Base-by-base conservation (phyloP, 2,113 vertebrate species). In the Paramisgurnus dabryanus region DNA sequence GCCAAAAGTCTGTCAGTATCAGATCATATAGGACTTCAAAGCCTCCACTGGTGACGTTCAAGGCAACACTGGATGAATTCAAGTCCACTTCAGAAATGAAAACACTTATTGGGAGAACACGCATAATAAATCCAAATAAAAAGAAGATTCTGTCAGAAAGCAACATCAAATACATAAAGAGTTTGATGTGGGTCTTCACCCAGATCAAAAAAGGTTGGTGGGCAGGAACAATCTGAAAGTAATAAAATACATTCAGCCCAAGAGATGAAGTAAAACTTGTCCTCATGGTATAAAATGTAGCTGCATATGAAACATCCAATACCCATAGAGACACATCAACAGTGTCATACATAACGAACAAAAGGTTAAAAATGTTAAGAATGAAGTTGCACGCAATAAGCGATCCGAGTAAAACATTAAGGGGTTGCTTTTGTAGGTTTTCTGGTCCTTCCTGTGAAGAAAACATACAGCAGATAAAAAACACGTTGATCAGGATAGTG, bases 221-320 rank as follows among this genome's bases (percentile, higher is more conserved):
- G 11, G 6, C 39, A 22, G 85, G 85, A 17, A 87, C 87, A 22
- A 89, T 87, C 22, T 87, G 79, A 49, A 67, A 63, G 72, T 70
- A 87, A 65, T 82, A 88, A 67, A 78, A 87, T 18, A 90, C 80
- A 72, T 77, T 87, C 18, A 89, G 82, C 82, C 86, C 90, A 57
- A 77, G 80, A 0, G 67, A 83, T 5, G 64, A 47, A 0, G 58
- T 79, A 72, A 85, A 78, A 79, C 80, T 85, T 4, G 15, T 74
- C 11, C 70, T 40, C 27, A 83, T 18, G 18, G 6, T 47, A 58
- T 5, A 82, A 0, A 22, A 0, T 7, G 83, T 2, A 3, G 67
- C 0, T 9, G 8, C 0, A 39, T 0, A 0, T 0, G 12, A 39
- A 50, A 65, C 6, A n/a, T 13, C 3, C 2, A 15, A 6, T 4